A percentile compares a stretch with the other conserved stretches of the same genome.
These are phyloP conservation scores for Gymnogyps californianus DNA, from an alignment of 2,113 vertebrate genomes.

Conservation along the genomic window DNA sequence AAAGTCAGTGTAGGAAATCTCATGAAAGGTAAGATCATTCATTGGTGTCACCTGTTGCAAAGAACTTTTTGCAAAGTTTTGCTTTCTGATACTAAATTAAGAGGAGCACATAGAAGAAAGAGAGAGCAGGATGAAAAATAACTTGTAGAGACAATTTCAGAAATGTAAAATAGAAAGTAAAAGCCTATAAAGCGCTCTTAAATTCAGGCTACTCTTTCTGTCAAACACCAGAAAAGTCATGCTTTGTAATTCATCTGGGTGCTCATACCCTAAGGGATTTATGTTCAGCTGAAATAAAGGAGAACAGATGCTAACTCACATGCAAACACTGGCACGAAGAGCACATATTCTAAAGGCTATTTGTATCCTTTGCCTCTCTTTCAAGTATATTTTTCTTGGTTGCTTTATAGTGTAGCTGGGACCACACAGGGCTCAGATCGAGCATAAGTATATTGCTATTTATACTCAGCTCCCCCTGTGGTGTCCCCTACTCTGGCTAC, in stretches of 20 bases:
- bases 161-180: not conserved
- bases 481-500: not conserved
- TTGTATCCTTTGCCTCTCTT: not conserved
- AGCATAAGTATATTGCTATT: fast-evolving
- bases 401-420: not conserved
- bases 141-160: not conserved
- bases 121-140: not conserved
- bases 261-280: not conserved
- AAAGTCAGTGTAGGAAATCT: not conserved
- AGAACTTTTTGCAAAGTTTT: not conserved
- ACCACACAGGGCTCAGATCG: not conserved
- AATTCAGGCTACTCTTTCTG: not conserved
- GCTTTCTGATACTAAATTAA: not conserved
- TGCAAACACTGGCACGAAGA: not conserved
- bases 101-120: not conserved
- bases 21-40: not conserved
- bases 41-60: not conserved
- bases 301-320: not conserved
- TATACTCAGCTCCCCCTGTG: not conserved
- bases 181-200: not conserved
- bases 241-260: not conserved
- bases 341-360: not conserved
- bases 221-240: not conserved
- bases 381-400: not conserved
- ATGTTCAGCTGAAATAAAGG: not conserved